These are phyloP conservation scores for Brachionus calyciflorus DNA, from an alignment of 1,140 invertebrate species.

Conservation along the genomic window DNA sequence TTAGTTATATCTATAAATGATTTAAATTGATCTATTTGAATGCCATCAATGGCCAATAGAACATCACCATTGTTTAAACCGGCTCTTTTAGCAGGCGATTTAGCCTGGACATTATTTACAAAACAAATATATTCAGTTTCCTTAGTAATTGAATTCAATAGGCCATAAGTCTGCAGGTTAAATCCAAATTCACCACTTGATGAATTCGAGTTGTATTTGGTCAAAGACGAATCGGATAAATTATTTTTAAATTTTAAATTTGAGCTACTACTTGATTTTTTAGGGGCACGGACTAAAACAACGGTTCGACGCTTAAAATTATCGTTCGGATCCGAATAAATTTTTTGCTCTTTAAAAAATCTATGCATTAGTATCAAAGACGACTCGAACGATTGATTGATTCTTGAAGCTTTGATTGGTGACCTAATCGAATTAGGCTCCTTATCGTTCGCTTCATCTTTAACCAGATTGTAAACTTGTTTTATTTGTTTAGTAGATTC, in stretches of 20 bases:
- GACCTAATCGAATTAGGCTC: background rate
- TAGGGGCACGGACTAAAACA: background rate
- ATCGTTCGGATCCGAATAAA: constrained; percentile 24
- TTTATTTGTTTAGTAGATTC: background rate
- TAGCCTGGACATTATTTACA: constrained; percentile 25
- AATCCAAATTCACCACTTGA: constrained; percentile 30
- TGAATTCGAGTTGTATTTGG: background rate
- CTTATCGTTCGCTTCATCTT: background rate
- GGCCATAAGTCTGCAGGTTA: constrained; percentile 35
- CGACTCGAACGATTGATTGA: constrained; percentile 30
- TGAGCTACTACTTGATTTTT: background rate
- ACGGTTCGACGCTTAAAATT: constrained; percentile 16
- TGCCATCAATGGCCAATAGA: constrained; percentile 2
- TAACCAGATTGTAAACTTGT: constrained; percentile 4
- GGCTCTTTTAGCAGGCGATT: constrained; percentile 20
- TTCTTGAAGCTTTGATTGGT: background rate
- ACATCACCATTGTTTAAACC: constrained; percentile 37
- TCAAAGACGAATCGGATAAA: constrained; percentile 11
- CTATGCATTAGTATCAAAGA: constrained; percentile 30
- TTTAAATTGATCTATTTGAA: constrained; percentile 33
- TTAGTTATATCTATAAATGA: constrained; percentile 26
- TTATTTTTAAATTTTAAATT: background rate
- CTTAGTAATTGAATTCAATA: constrained; percentile 18
- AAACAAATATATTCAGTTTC: constrained; percentile 40
- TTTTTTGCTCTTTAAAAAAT: constrained; percentile 43